Evolutionary conservation across 2,888 invertebrate species (phyloP), one percentile per base, ranked within the genome.

Genomic region (Drosophila falleni): DNA sequence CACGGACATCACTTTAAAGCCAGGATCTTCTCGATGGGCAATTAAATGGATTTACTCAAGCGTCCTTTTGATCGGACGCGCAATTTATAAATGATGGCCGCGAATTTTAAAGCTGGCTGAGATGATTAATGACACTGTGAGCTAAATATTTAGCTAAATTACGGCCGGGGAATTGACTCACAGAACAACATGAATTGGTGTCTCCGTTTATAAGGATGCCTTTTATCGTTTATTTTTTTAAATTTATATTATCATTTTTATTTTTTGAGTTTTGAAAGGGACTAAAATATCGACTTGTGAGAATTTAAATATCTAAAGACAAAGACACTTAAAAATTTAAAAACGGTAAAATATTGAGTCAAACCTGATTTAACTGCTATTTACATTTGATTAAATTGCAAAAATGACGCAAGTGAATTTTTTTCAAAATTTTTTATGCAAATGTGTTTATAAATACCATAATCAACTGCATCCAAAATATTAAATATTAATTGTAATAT

Each of bases 31-130:
- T 50, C 59, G 42, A 46, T 42, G 65, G 65, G 71, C 87, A 89
- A 89, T 87, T 89, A 87, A 83, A 86, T 78, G 89, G 88, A 89
- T 86, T 89, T 86, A 81, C 83, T 87, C 88, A 86, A 81, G 74
- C 88, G 86, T 74, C 83, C 61, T 61, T 55, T 69, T 41, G 68
- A 83, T 83, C 74, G 35, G 13, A 19, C 19, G 35, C 16, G 44
- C 89, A 85, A 89, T 87, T 89, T 89, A 87, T 87, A 87, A 89
- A 87, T 87, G 83, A 89, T 87, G 69, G 78, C 73, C 80, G 86
- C 70, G 72, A 78, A 64, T 69, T 72, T 58, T 62, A 56, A 68
- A 65, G 37, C 44, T 51, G 56, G 11, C 39, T 53, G 44, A 42
- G 62, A 78, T 83, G 82, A 82, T 87, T 71, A 75, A 84, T 71